Evolutionary conservation across 2,888 invertebrate genomes (phyloP), one percentile per base, ranked within the genome.

Genomic region (Sphaeridia pumilis): DNA sequence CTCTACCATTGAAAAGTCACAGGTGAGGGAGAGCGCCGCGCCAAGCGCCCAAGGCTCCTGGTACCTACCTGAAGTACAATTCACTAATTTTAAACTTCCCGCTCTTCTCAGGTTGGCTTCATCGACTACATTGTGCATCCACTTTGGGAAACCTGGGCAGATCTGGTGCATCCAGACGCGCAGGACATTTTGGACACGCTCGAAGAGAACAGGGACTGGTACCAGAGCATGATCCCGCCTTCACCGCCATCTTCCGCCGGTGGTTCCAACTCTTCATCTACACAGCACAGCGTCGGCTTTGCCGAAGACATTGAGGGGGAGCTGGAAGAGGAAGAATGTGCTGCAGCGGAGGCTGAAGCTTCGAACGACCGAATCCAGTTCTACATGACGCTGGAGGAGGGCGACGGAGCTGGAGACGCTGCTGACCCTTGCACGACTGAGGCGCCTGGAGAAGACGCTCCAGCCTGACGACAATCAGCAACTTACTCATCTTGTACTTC

Each of bases 81-180:
- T 4, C 14, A 10, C 31, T 31, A 31, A 31, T 31, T 31, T 31
- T 14, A 31, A 31, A 31, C 31, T 7, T 7, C 14, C 31, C 4
- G 20, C 17, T 43, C 12, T 46, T 46, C 44, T 3, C 42, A 81
- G 80, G 94, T 98, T 70, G 95, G 95, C 66, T 98, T 98, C 73
- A 98, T 98, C 71, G 97, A 98, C 76, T 98, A 95, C 74, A 98
- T 98, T 70, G 97, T 97, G 36, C 97, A 98, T 75, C 98, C 98
- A 2, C 75, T 99, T 58, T 99, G 95, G 93, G 98, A 98, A 74
- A 97, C 97, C 49, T 98, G 98, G 98, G 95, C 93, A 12, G 97
- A 98, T 72, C 78, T 98, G 60, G 97, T 98, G 45, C 94, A 95
- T 22, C 97, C 98, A 2, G 97, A 98, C 70, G 97, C 97, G 46